Percentiles rank a stretch among this genome's conserved stretches.
These are phyloP conservation scores for Copidosoma floridanum DNA, from an alignment of 1,140 invertebrate genomes.

Conservation along the genomic window DNA sequence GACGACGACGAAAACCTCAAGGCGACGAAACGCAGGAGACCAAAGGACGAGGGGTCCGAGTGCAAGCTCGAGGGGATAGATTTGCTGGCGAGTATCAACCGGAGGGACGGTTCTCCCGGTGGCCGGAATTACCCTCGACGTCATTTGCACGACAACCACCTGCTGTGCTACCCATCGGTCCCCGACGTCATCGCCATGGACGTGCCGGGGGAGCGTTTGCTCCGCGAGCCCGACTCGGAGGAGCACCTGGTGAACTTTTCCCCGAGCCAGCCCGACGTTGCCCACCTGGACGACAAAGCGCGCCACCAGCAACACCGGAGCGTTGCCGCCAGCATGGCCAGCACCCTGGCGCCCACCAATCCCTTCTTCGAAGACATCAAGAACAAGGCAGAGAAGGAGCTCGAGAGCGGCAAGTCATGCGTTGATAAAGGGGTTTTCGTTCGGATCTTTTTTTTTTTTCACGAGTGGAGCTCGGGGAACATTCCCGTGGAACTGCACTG, in stretches of 20 bases:
- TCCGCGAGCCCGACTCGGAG: conserved; percentile 27
- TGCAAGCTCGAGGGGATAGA: conserved; percentile 54
- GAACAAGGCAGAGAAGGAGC: too few species aligned
- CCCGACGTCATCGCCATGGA: conserved; percentile 53
- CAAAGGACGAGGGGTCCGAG: conserved; percentile 39
- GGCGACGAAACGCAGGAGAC: neutral
- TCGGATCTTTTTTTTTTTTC: too few species aligned
- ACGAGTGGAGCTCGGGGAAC: too few species aligned
- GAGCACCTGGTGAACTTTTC: conserved; percentile 46
- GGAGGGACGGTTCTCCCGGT: conserved; percentile 28
- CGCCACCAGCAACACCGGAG: too few species aligned
- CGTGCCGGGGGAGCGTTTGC: neutral
- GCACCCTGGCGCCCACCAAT: too few species aligned
- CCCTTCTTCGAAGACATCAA: too few species aligned
- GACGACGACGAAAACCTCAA: conserved; percentile 22
- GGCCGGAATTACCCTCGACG: neutral
- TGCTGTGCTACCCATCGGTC: conserved; percentile 23
- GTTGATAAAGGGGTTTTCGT: too few species aligned
- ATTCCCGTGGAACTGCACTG: too few species aligned
- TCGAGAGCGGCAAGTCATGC: too few species aligned
- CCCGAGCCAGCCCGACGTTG: too few species aligned
- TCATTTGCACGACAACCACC: conserved; percentile 37
- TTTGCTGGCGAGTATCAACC: conserved; percentile 46
- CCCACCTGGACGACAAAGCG: too few species aligned
- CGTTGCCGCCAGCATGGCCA: too few species aligned